A percentile compares a stretch with the other conserved stretches of the same genome.
These are phyloP conservation scores for Brachypalpus laphriformis DNA, from an alignment of 2,888 invertebrate genomes.

Conservation along the genomic window DNA sequence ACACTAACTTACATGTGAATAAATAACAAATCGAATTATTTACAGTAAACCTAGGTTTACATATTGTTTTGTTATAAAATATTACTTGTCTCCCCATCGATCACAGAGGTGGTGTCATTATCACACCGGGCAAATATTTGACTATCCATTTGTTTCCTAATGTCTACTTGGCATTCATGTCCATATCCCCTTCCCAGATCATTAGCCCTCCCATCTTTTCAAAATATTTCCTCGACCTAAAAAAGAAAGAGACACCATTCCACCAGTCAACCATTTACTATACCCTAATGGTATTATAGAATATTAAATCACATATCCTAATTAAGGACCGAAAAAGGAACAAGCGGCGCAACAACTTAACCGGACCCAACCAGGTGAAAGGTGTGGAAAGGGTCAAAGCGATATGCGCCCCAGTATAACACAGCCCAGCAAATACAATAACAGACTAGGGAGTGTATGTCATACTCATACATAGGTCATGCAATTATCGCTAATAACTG, in stretches of 20 bases:
- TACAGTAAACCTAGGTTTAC: neutral
- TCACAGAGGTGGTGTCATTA: constrained; percentile 48
- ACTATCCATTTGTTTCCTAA: constrained; percentile 31
- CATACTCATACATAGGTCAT: constrained; percentile 63
- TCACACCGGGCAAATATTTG: constrained; percentile 59
- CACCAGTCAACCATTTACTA: neutral
- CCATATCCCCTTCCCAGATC: constrained; percentile 26
- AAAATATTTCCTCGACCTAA: constrained; percentile 37
- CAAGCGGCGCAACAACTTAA: constrained; percentile 64
- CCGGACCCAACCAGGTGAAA: constrained; percentile 40
- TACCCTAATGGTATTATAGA: constrained; percentile 39
- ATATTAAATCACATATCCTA: constrained; percentile 71
- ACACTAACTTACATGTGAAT: neutral
- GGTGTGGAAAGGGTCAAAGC: constrained; percentile 70
- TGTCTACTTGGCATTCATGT: constrained; percentile 19
- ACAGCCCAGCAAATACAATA: constrained; percentile 12
- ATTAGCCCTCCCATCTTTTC: constrained; percentile 30
- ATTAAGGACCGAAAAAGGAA: constrained; percentile 46
- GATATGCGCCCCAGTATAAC: constrained; percentile 24
- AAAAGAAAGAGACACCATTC: constrained; percentile 29
- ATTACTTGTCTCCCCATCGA: constrained; percentile 28
- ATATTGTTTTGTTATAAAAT: constrained; percentile 28
- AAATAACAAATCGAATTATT: constrained; percentile 35
- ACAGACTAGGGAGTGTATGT: constrained; percentile 31
- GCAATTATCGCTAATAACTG: constrained; percentile 65